Base-by-base conservation (phyloP, 2,888 invertebrate genomes). In the Amorpha juglandis region DNA sequence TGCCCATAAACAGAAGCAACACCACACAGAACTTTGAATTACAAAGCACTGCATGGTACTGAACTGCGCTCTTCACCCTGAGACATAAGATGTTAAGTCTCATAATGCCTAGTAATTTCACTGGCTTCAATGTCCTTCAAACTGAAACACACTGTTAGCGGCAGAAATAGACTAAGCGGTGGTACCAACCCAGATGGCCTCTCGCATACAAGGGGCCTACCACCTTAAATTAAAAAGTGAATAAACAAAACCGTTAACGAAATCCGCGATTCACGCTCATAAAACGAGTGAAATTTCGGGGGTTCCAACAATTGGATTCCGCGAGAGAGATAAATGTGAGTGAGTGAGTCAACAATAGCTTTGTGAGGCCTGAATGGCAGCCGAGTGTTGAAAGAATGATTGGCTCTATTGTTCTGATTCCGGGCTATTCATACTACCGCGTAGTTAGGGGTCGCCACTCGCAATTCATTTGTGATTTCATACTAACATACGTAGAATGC, bases 351-450 rank as follows among this genome's bases (percentile, higher is more conserved):
- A 74, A 78, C 76, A 79, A 79, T 78, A 72, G 75, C 71, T 73
- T 70, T 75, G 75, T 72, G 63, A 67, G 68, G 69, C 64, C 71
- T 76, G 75, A 77, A 76, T 77, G 75, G 76, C 73, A 70, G 74
- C 69, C 67, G 76, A 74, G 74, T 77, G 75, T 77, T 78, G 76
- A 78, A 79, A 80, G 77, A 80, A 80, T 78, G 79, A 76, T 77
- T 75, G 75, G 72, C 65, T 65, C 42, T 51, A 51, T 65, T 51
- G 65, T 65, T 65, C 51, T 38, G 50, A 38, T 50, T 50, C 35
- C 58, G 51, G 27, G 38, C 55, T 35, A 62, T 47, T 42, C 9
- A 42, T 7, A 58, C 38, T 11, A 42, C 19, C 58, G 42, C 58
- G 58, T 42, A 19, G 58, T 58, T 58, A 58, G 42, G 38, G 58